phyloP scores from a whole-genome alignment of 2,797 vertebrate species.

The Gymnoscopelus braueri region DNA sequence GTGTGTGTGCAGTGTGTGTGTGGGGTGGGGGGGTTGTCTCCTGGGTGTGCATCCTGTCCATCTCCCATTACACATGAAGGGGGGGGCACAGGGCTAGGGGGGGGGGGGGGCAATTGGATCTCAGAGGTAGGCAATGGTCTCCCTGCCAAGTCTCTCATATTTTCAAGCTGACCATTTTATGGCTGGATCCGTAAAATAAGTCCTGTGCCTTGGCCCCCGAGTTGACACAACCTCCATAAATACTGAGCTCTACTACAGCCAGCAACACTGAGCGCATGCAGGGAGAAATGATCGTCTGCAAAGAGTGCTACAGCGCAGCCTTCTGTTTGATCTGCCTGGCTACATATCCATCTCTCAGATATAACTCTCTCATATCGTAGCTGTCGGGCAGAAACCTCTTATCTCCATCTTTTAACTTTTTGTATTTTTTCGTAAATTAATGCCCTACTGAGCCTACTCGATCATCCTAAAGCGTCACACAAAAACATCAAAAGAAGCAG shows the following conservation, averaged over 20 bases:
- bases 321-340: too few relatives aligned
- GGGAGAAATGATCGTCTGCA: too few relatives aligned
- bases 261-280: too few relatives aligned
- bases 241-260: constrained; percentile 47
- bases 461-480: too few relatives aligned
- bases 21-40: constrained; percentile 29
- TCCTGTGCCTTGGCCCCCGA: constrained; percentile 53
- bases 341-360: too few relatives aligned
- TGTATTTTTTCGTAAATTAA: too few relatives aligned
- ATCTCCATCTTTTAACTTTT: too few relatives aligned
- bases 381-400: too few relatives aligned
- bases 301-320: too few relatives aligned
- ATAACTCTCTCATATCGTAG: too few relatives aligned
- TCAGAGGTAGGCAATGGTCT: constrained; percentile 65
- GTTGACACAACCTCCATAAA: constrained; percentile 72
- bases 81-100: constrained; percentile 27
- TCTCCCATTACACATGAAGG: constrained; percentile 64
- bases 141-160: constrained; percentile 74
- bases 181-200: constrained; percentile 78
- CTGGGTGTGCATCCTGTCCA: constrained; percentile 69
- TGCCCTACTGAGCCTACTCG: too few relatives aligned
- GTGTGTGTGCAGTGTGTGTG: constrained; percentile 7
- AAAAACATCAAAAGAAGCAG: too few relatives aligned
- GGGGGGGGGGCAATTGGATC: constrained; percentile 73
- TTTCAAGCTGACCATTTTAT: constrained; percentile 83